Base-by-base conservation (phyloP, 2,113 vertebrate genomes). In the Gobius niger region DNA sequence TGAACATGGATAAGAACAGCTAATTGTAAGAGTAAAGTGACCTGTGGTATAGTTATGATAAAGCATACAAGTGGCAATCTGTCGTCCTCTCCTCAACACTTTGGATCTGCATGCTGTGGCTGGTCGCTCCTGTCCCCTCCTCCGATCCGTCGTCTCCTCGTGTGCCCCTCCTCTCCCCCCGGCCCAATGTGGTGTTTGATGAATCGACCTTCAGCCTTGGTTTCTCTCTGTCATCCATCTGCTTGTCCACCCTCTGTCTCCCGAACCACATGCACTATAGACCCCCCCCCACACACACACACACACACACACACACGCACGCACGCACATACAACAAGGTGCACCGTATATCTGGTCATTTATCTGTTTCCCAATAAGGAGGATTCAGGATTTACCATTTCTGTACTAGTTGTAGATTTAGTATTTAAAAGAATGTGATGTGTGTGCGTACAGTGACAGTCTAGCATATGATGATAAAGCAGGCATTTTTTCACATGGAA, bases 181-280 rank as follows among this genome's bases (percentile, higher is more conserved):
- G 72, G 44, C 80, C 87, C 84, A 73, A 11, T 75, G 78, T 76
- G 80, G 81, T 82, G 81, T 83, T 83, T 91, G 90, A 91, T 87
- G 77, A 83, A 91, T 91, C 71, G 84, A 87, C 86, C 82, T 85
- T 87, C 88, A 86, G 83, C 80, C 76, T 82, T 75, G 59, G 81
- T 84, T 85, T 85, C 86, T 88, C 85, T 86, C 78, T 75, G 78
- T 83, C 87, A 90, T 91, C 89, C 85, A 89, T 91, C 87, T 85
- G 78, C 64, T 76, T 86, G 82, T 88, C 89, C 87, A 86, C 89
- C 89, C 86, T 86, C 84, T 78, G 86, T 86, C 87, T 84, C 72
- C 49, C 60, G 76, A 72, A 73, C 77, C 42, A 72, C 74, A 65
- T 42, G 54, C 53, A 52, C 69, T 44, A 73, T 50, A 34, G 24